Conservation (phyloP, 2,797 vertebrate genomes). For the Bucorvus abyssinicus region DNA sequence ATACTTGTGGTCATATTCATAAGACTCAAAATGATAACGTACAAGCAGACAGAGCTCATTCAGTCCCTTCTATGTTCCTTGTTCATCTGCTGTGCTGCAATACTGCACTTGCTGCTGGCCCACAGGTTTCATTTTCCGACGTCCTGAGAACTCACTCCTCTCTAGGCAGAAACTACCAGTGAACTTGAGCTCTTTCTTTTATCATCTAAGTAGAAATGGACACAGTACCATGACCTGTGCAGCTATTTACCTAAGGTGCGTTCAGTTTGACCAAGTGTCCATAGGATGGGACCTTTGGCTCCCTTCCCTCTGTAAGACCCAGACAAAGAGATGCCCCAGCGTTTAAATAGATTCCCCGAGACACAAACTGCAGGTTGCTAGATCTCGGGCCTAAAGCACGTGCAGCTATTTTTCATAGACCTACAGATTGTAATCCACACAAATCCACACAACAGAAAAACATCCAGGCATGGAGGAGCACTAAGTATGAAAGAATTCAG, state of each 20-base stretch:
- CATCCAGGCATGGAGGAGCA: background rate
- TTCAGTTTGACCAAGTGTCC: background rate
- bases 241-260: background rate
- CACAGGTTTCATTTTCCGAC: background rate
- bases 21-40: background rate
- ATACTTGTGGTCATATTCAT: background rate
- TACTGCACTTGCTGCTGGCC: background rate
- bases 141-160: background rate
- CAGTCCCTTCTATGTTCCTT: background rate
- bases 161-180: background rate
- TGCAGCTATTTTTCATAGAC: fast-evolving
- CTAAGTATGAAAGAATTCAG: background rate
- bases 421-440: background rate
- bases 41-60: background rate
- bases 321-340: background rate
- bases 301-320: background rate
- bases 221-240: background rate
- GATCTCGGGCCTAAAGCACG: background rate
- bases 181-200: background rate
- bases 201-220: background rate
- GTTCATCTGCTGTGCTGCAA: background rate
- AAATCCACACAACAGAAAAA: background rate
- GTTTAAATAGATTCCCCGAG: fast-evolving
- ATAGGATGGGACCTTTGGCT: background rate
- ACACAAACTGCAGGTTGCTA: background rate